Base-by-base conservation (phyloP, 2,888 invertebrate species). In the Myathropa florea region DNA sequence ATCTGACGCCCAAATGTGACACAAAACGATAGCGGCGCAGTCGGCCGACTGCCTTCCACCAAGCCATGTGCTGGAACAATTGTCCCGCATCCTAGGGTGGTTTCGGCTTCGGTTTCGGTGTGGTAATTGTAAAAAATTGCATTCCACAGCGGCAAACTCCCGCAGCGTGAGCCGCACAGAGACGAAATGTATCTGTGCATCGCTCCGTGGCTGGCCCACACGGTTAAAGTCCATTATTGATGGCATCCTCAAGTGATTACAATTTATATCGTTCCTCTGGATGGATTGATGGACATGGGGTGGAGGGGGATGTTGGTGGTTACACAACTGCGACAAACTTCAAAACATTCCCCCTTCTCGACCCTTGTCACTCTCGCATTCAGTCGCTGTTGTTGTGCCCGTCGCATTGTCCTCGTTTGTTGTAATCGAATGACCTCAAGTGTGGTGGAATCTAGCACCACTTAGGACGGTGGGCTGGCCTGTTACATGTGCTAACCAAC, bases 171-270 rank as follows among this genome's bases (percentile, higher is more conserved):
- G n/a, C n/a, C n/a, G n/a, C n/a, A n/a, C n/a, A n/a, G n/a, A 26
- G 12, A 14, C 59, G 39, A 24, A 36, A 4, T 24, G 24, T 24
- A 23, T 23, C 21, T 30, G 55, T 60, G 21, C 26, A 21, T 21
- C 9, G 23, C 23, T 21, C 24, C n/a, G 39, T 36, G 36, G 55
- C 55, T 68, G 63, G 21, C 61, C 82, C 63, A 72, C 81, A 82
- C 77, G 76, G 63, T 68, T 77, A 71, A 82, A 82, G 85, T 72
- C 85, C 82, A 53, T 82, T 85, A 85, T 85, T 85, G 82, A 85
- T 85, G 85, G 76, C 85, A 68, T 85, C 82, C 85, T 85, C 85
- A 85, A 85, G 85, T 85, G 85, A 85, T 85, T 77, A 85, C 85
- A 85, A 85, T 85, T 81, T 85, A 85, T 85, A 68, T 77, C 68